Evolutionary conservation across 92 coral and sea anemone genomes (phyloP), one percentile per base, ranked within the genome.

Genomic region (Parazoanthus atlanticus): DNA sequence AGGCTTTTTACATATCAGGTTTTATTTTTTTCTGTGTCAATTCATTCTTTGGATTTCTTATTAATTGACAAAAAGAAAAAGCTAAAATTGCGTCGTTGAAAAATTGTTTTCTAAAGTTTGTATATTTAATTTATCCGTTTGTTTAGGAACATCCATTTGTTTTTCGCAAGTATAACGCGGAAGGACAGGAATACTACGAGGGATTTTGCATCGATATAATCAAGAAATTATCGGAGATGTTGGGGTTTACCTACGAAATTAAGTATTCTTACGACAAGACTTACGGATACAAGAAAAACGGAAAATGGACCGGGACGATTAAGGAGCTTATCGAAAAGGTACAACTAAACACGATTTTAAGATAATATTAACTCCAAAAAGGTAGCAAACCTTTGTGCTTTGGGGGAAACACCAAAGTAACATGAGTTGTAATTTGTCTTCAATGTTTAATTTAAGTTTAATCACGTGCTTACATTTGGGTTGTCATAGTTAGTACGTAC

Each of bases 231-330:
- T 78, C 91, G 38, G 69, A 82, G 23, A 67, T 54, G 80, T 36
- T 89, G 64, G 87, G 72, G 33, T 89, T 89, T 33, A 89, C 78
- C 4, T 89, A 89, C 56, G 88, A 81, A 26, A 33, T 89, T 36
- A 84, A 58, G 8, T 78, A 31, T 23, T 81, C 91, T 64, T 73
- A 36, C 23, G 87, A 89, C 29, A 85, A 78, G 1, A 82, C 78
- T 5, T 89, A 73, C 65, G 91, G 91, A 33, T 78, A 26, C 30
- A 89, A 89, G 33, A 78, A 36, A 21, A 75, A 85, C 12, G 87
- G 86, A 31, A 79, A 82, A 29, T 89, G 91, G 91, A 82, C 85
- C 28, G 91, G 91, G 15, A 74, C 86, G 41, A 86, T 89, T 8
- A 49, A 75, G 33, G 91, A 89, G 71, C 70, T 89, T 7, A 66